Percentiles rank a stretch among this genome's conserved stretches.
These are phyloP conservation scores for Manacus vitellinus DNA, from an alignment of 2,113 vertebrate genomes.

Conservation along the genomic window DNA sequence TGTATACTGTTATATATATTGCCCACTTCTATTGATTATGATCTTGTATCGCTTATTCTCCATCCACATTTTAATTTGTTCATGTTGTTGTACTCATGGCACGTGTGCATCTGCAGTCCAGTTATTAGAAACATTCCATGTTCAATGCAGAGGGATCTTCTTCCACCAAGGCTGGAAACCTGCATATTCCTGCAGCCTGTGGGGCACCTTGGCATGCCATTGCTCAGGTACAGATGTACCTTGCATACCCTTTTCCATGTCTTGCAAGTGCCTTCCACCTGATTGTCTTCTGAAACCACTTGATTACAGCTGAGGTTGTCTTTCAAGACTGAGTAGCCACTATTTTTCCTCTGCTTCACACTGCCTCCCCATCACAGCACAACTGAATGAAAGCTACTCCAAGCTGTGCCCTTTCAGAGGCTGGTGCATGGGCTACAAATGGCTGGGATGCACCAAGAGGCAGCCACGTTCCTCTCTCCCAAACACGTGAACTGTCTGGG, in stretches of 20 bases:
- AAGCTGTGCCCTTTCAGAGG: background rate
- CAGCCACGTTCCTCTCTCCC: background rate
- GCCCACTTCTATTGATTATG: background rate
- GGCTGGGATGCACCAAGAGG: background rate
- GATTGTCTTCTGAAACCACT: background rate
- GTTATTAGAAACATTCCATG: fast-evolving
- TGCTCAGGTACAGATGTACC: background rate
- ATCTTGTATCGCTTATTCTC: background rate
- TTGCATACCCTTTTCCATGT: fast-evolving
- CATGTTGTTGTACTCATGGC: background rate
- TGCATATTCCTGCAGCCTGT: background rate
- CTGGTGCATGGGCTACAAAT: fast-evolving
- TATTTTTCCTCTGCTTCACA: background rate
- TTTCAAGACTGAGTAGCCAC: background rate
- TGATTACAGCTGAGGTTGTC: background rate
- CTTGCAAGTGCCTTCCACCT: background rate
- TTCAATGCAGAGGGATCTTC: background rate
- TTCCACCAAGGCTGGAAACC: fast-evolving
- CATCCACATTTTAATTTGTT: background rate
- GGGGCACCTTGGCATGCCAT: background rate
- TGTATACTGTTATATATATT: background rate
- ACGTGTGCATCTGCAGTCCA: background rate
- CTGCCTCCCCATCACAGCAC: fast-evolving
- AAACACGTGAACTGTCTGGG: background rate
- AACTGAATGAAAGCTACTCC: background rate